Percentiles rank a stretch among this genome's conserved stretches.
phyloP scores from a whole-genome alignment of 2,888 invertebrate genomes.

The Cryptophagus acutangulus region DNA sequence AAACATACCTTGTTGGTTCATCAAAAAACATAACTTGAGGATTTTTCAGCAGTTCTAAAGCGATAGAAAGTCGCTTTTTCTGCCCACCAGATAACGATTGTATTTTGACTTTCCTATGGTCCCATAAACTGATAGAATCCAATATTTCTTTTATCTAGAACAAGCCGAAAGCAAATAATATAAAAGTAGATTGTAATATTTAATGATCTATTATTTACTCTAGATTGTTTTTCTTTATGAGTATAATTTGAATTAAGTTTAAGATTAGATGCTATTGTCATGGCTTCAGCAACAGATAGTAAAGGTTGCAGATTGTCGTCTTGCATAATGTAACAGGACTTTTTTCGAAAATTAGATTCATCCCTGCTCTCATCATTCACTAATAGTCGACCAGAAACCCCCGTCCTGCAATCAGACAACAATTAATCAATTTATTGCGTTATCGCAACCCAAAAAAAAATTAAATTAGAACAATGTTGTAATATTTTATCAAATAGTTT shows the following conservation, averaged over 20 bases:
- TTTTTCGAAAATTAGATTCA: constrained; percentile 63
- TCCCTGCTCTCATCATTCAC: constrained; percentile 69
- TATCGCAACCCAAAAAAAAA: too few species aligned
- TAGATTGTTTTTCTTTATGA: constrained; percentile 57
- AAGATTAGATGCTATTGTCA: constrained; percentile 80
- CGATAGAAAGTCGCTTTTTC: constrained; percentile 83
- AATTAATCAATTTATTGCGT: too few species aligned
- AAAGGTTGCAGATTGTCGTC: constrained; percentile 76
- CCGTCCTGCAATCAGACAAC: constrained; percentile 48
- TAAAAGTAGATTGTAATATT: not conserved
- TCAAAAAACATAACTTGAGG: constrained; percentile 91
- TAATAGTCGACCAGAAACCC: constrained; percentile 61
- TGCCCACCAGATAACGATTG: constrained; percentile 81
- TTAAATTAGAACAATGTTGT: too few species aligned
- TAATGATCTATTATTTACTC: constrained; percentile 52
- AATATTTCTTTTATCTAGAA: constrained; percentile 75
- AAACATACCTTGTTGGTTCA: constrained; percentile 74
- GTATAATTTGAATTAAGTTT: constrained; percentile 69
- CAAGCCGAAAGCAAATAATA: constrained; percentile 6
- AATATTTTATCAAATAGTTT: too few species aligned
- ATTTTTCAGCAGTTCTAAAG: constrained; percentile 84
- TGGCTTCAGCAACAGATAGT: constrained; percentile 79
- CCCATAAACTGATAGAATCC: constrained; percentile 67
- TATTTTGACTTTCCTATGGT: constrained; percentile 63
- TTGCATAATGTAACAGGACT: constrained; percentile 88